These are phyloP conservation scores for Philonicus albiceps DNA, from an alignment of 2,888 invertebrate genomes.

Conservation along the genomic window DNA sequence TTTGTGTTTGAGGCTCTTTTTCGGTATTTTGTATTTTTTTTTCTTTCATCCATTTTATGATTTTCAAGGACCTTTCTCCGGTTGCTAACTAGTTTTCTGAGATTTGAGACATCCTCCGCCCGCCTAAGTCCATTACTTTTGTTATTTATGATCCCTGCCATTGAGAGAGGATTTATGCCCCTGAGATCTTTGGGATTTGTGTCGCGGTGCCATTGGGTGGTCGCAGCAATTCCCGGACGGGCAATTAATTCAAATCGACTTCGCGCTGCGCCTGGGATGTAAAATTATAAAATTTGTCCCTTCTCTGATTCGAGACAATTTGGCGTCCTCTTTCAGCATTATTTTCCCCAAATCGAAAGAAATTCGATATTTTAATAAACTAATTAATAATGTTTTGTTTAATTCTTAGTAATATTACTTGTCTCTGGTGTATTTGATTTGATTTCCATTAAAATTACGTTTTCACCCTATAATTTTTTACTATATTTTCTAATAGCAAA, in stretches of 20 bases:
- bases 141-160: conserved; percentile 18
- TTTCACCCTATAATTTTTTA: too few species aligned
- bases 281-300: not conserved
- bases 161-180: not conserved
- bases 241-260: not conserved
- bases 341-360: not conserved
- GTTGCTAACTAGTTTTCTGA: conserved; percentile 23
- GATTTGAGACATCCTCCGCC: not conserved
- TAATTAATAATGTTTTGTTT: too few species aligned
- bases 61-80: conserved; percentile 32
- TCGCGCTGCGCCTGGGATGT: not conserved
- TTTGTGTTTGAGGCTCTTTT: not conserved
- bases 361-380: too few species aligned
- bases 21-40: conserved; percentile 20
- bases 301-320: not conserved
- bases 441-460: too few species aligned
- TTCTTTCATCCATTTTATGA: not conserved
- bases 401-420: too few species aligned
- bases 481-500: too few species aligned
- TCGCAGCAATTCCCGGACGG: not conserved
- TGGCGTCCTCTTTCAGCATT: not conserved
- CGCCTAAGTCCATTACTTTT: not conserved
- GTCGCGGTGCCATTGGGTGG: not conserved
- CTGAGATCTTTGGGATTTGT: not conserved
- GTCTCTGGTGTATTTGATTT: too few species aligned